Percentiles rank a stretch among this genome's conserved stretches.
These are phyloP conservation scores for Pheosia tremula DNA, from an alignment of 2,888 invertebrate genomes.

Conservation along the genomic window DNA sequence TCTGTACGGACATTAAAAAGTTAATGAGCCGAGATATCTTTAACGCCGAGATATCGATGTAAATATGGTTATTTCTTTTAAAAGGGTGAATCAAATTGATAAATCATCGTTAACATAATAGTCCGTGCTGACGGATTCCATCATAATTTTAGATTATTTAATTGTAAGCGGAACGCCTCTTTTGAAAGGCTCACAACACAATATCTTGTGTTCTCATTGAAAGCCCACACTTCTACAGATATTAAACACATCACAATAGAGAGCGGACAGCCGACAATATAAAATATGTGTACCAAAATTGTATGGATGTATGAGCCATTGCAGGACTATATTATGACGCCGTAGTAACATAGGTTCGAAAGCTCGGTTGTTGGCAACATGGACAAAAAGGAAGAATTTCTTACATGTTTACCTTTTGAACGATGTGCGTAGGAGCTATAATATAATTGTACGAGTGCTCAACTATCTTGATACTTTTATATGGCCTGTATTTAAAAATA, in stretches of 20 bases:
- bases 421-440: constrained; percentile 69
- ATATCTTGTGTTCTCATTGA: constrained; percentile 49
- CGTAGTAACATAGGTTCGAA: constrained; percentile 51
- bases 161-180: constrained; percentile 56
- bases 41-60: constrained; percentile 51
- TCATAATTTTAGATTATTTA: constrained; percentile 45
- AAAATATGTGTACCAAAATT: constrained; percentile 62
- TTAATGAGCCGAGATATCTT: constrained; percentile 58
- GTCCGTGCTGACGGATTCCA: constrained; percentile 38
- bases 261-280: constrained; percentile 57
- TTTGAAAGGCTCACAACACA: constrained; percentile 58
- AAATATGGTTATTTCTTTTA: constrained; percentile 55
- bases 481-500: too few relatives aligned
- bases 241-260: constrained; percentile 65
- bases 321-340: constrained; percentile 20
- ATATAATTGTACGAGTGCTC: constrained; percentile 39
- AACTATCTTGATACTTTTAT: constrained; percentile 51
- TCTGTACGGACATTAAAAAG: constrained; percentile 52
- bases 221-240: constrained; percentile 61
- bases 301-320: constrained; percentile 46
- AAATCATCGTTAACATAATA: constrained; percentile 42
- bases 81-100: constrained; percentile 42
- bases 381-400: constrained; percentile 68
- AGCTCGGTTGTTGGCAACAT: constrained; percentile 57
- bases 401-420: constrained; percentile 70